A percentile compares a stretch with the other conserved stretches of the same genome.
These are phyloP conservation scores for Diachasmimorpha longicaudata DNA, from an alignment of 1,140 invertebrate species.

Conservation along the genomic window DNA sequence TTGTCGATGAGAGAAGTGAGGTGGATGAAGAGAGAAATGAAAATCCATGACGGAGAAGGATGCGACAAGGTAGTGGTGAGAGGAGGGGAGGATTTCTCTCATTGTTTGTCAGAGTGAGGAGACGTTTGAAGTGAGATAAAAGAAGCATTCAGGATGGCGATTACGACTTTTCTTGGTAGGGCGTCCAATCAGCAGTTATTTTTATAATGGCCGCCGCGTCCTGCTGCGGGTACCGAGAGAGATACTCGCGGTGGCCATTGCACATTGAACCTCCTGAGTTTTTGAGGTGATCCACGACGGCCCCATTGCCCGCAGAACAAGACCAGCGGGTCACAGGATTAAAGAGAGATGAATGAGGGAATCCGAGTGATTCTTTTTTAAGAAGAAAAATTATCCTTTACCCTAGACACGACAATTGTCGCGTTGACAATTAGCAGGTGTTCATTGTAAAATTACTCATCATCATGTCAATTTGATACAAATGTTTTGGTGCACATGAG, in stretches of 20 bases:
- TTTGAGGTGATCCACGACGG: background rate
- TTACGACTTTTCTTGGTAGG: slow-evolving; percentile 65
- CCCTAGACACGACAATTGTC: background rate
- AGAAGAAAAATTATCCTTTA: background rate
- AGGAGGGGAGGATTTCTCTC: slow-evolving; percentile 4
- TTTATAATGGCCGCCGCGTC: slow-evolving; percentile 57
- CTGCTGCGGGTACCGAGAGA: slow-evolving; percentile 27
- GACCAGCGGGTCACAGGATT: background rate
- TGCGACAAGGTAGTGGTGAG: slow-evolving; percentile 16
- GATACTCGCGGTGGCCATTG: slow-evolving; percentile 40
- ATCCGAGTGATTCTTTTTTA: background rate
- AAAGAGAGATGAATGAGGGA: background rate
- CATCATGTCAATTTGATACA: background rate
- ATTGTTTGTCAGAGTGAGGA: slow-evolving; percentile 31
- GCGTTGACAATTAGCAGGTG: background rate
- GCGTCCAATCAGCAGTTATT: slow-evolving; percentile 64
- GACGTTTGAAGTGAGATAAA: slow-evolving; percentile 14
- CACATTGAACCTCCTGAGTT: slow-evolving; percentile 13
- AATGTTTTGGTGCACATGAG: background rate
- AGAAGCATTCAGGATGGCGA: slow-evolving; percentile 56
- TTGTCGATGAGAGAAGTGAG: background rate
- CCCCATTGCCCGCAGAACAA: background rate
- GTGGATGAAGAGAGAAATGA: background rate
- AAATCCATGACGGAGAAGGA: background rate
- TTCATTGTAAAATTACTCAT: background rate